Base-by-base conservation (phyloP, 2,888 invertebrate genomes). In the Erpobdella octoculata region DNA sequence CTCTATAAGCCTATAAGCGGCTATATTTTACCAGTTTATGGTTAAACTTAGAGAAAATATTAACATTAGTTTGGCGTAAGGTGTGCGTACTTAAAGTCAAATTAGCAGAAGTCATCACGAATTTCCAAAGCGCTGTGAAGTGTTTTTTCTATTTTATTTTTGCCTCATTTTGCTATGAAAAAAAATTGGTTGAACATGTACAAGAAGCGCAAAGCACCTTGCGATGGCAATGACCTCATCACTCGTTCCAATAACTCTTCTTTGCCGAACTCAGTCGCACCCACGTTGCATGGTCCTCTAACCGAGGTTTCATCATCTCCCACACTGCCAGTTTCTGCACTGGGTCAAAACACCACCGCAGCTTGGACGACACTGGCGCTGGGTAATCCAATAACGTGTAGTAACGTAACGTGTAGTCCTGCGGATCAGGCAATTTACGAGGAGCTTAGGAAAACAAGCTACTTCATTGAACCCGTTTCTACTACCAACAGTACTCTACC, bases 121-220 rank as follows among this genome's bases (percentile, higher is more conserved):
- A n/a, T n/a, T n/a, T n/a, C n/a, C n/a, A n/a, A n/a, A n/a, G n/a
- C n/a, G n/a, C n/a, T n/a, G n/a, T n/a, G n/a, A n/a, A n/a, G n/a
- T n/a, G n/a, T n/a, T n/a, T n/a, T n/a, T n/a, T n/a, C n/a, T n/a
- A n/a, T n/a, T n/a, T n/a, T n/a, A n/a, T n/a, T n/a, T n/a, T n/a
- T n/a, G n/a, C n/a, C n/a, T n/a, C n/a, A n/a, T n/a, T n/a, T n/a
- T n/a, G n/a, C 21, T 28, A 53, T 53, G 53, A 53, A 53, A 53
- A 33, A 62, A 35, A 62, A 62, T 31, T 31, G 62, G 62, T 31
- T 35, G 28, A 36, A 58, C 33, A 69, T 69, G 69, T 69, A 41
- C 33, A 69, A 69, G 46, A 69, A 69, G 37, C 53, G 69, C n/a
- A 69, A 69, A 33, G 46, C 69, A 9, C 58, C 69, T n/a, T 28